phyloP scores from a whole-genome alignment of 2,888 invertebrate species.

The Thymelicus sylvestris region DNA sequence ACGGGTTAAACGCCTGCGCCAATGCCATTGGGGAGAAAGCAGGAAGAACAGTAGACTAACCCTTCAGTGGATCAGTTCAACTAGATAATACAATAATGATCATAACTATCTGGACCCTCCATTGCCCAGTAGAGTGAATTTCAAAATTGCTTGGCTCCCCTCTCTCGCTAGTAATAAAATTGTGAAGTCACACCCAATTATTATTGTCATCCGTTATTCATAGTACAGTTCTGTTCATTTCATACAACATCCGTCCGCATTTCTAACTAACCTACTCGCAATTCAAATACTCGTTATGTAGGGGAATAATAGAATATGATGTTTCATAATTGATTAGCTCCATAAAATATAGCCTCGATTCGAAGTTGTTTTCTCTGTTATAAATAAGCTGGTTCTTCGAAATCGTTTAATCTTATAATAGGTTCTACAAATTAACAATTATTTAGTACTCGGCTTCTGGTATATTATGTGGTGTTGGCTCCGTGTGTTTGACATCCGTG shows the following conservation, averaged over 20 bases:
- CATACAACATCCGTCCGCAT: slow-evolving; percentile 18
- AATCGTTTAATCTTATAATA: not conserved
- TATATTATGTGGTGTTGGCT: not conserved
- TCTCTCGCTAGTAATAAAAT: slow-evolving; percentile 23
- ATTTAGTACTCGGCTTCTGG: slow-evolving; percentile 1
- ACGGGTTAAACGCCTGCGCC: not conserved
- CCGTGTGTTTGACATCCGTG: slow-evolving; percentile 5
- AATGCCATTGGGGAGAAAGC: not conserved
- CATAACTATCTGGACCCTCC: not conserved
- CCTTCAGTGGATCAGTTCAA: not conserved
- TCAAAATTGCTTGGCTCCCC: slow-evolving; percentile 31
- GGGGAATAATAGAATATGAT: not conserved
- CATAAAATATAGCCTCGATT: slow-evolving; percentile 9
- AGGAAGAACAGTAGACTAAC: not conserved
- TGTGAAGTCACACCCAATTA: slow-evolving; percentile 19
- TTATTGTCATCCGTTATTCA: slow-evolving; percentile 32
- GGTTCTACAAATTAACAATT: slow-evolving; percentile 9
- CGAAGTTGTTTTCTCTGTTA: not conserved
- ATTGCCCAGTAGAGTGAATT: slow-evolving; percentile 27
- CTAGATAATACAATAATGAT: slow-evolving; percentile 1
- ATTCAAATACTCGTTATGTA: not conserved
- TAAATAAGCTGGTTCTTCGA: too few relatives aligned
- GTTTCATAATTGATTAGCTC: slow-evolving; percentile 5
- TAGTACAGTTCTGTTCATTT: slow-evolving; percentile 8
- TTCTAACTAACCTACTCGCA: slow-evolving; percentile 3